These are phyloP conservation scores for Leptarthrus brevirostris DNA, from an alignment of 2,888 invertebrate species.

Conservation along the genomic window DNA sequence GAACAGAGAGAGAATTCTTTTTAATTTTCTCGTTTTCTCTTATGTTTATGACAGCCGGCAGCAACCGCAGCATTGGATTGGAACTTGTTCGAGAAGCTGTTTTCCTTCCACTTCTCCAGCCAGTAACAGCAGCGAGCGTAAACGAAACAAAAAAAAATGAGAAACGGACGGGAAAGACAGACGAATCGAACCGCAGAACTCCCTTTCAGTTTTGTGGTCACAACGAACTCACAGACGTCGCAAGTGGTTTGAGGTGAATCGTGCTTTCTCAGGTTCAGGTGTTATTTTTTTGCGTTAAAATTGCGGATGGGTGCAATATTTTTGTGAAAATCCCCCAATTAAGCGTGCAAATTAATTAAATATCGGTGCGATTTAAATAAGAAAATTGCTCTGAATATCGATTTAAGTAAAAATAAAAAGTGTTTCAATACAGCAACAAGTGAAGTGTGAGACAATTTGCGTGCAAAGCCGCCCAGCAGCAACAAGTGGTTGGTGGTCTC, in stretches of 20 bases:
- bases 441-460: constrained; percentile 31
- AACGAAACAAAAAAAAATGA: too few species aligned
- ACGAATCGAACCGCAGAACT: constrained; percentile 5
- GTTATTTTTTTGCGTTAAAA: constrained; percentile 11
- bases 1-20: too few species aligned
- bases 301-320: not conserved
- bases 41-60: too few species aligned
- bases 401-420: not conserved
- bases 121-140: too few species aligned
- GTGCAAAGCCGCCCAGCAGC: not conserved
- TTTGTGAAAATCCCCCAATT: constrained; percentile 16
- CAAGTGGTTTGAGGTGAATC: constrained; percentile 30
- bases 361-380: not conserved
- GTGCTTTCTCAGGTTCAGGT: constrained; percentile 18
- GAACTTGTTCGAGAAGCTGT: too few species aligned
- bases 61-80: too few species aligned
- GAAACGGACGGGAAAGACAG: not conserved
- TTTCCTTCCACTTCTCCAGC: too few species aligned
- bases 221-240: constrained; percentile 29
- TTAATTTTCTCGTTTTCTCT: too few species aligned
- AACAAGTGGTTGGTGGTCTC: constrained; percentile 40
- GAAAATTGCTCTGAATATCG: not conserved
- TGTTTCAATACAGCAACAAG: constrained; percentile 20
- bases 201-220: constrained; percentile 32
- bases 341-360: not conserved